Conservation (phyloP, 2,888 invertebrate genomes). For the Trachelus iudaicus region DNA sequence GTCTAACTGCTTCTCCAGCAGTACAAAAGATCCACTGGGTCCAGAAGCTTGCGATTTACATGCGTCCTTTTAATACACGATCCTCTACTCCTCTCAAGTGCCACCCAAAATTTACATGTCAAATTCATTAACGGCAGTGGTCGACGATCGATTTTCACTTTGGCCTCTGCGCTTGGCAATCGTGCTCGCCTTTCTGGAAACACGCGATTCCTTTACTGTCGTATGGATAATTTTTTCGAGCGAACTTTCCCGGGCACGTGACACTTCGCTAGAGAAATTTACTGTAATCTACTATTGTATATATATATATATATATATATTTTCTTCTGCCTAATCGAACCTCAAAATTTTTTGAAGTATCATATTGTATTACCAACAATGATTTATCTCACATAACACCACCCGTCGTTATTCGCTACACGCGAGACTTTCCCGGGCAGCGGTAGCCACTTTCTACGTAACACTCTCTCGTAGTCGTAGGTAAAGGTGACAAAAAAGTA, state of each 20-base stretch:
- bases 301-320: too few species aligned
- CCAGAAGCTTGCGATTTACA: conserved; percentile 15
- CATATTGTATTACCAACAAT: neutral
- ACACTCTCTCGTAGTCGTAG: neutral
- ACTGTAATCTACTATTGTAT: neutral
- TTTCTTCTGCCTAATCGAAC: neutral
- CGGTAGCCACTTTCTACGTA: neutral
- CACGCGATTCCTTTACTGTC: conserved; percentile 34
- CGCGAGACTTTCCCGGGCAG: neutral
- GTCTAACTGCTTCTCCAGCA: conserved; percentile 7
- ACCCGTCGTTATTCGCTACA: neutral
- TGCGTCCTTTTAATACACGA: conserved; percentile 19
- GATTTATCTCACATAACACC: neutral
- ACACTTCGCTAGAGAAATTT: neutral
- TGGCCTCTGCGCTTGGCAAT: neutral
- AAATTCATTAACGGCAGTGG: conserved; percentile 28
- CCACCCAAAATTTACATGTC: conserved; percentile 13
- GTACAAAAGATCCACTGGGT: conserved; percentile 21
- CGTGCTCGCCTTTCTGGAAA: conserved; percentile 8
- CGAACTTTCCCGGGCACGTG: neutral
- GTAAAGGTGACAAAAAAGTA: neutral
- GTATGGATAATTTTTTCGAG: neutral
- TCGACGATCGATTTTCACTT: conserved; percentile 13
- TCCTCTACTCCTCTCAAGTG: neutral
- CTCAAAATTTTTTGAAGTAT: neutral